phyloP scores from a whole-genome alignment of 2,888 invertebrate species.

The Nymphalis polychloros region DNA sequence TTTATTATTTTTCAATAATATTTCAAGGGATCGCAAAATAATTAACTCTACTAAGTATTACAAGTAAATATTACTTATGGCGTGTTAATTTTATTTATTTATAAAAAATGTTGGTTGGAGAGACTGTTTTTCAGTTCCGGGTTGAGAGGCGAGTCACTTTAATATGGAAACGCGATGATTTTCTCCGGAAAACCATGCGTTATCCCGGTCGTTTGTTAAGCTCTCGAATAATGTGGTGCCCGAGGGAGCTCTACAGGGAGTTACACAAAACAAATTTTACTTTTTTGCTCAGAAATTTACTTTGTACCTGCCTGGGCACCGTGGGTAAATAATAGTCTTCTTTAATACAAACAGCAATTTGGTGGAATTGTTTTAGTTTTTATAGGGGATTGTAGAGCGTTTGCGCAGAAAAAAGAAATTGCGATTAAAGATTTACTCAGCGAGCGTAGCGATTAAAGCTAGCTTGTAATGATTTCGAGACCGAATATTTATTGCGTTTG shows the following conservation, averaged over 20 bases:
- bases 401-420: conserved; percentile 23
- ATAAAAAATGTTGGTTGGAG: neutral
- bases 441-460: conserved; percentile 4
- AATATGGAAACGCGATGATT: conserved; percentile 52
- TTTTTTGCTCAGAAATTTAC: conserved; percentile 52
- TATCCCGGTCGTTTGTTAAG: conserved; percentile 62
- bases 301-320: conserved; percentile 45
- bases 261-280: conserved; percentile 56
- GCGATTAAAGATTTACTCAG: conserved; percentile 8
- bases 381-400: conserved; percentile 22
- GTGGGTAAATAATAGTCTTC: conserved; percentile 40
- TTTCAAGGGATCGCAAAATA: too few species aligned
- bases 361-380: conserved; percentile 37
- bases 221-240: conserved; percentile 66
- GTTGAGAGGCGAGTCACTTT: conserved; percentile 37
- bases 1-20: too few species aligned
- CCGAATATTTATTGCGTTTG: conserved; percentile 1
- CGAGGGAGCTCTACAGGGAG: conserved; percentile 57
- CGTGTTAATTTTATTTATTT: neutral
- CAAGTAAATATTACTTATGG: too few species aligned
- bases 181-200: conserved; percentile 58
- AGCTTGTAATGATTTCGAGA: conserved; percentile 2
- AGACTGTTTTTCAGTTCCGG: conserved; percentile 10
- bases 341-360: conserved; percentile 41
- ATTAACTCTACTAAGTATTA: too few species aligned